Base-by-base conservation (phyloP, 1,140 invertebrate species). In the Diabrotica virgifera region DNA sequence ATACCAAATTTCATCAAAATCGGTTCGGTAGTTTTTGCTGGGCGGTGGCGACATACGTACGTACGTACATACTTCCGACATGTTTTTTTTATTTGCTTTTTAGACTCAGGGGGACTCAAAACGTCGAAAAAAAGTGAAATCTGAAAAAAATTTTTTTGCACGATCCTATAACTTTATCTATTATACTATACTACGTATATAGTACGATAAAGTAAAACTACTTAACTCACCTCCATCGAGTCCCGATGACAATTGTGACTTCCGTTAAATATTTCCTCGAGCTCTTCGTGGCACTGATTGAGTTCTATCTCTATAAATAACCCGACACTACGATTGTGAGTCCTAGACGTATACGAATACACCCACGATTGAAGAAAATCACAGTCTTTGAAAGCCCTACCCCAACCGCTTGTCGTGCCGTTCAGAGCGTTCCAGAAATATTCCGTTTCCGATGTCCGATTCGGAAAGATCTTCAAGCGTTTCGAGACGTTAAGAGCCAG, bases 231-330 rank as follows among this genome's bases (percentile, higher is more conserved):
- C 66, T 65, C 70, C 38, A 78, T 79, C 6, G 79, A 73, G 46
- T 74, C 60, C 9, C 67, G 62, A 62, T 80, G 75, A 65, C 80
- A 81, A 46, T 71, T 72, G 57, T 78, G 75, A 9, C 54, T 66
- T 14, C 73, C 76, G n/a, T 72, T 74, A 58, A 80, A 79, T 7
- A 79, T 68, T 36, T 77, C 75, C 4, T 66, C 68, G 55, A 79
- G 64, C 24, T 62, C 68, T 0, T 75, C 66, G 62, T 81, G 77
- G 68, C 80, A 81, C 63, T 79, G 79, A 70, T 81, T 76, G 57
- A 80, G 57, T 12, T 72, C 68, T 24, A 80, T 66, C 4, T 70
- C 65, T 35, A 77, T 68, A 60, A 80, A 79, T 10, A 80, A 56
- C 0, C 70, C 79, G 4, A 74, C 70, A 50, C 66, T 72, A 40